A percentile compares a stretch with the other conserved stretches of the same genome.
Conservation (phyloP, 2,797 vertebrate genomes). For the Pantherophis alleghaniensis region DNA sequence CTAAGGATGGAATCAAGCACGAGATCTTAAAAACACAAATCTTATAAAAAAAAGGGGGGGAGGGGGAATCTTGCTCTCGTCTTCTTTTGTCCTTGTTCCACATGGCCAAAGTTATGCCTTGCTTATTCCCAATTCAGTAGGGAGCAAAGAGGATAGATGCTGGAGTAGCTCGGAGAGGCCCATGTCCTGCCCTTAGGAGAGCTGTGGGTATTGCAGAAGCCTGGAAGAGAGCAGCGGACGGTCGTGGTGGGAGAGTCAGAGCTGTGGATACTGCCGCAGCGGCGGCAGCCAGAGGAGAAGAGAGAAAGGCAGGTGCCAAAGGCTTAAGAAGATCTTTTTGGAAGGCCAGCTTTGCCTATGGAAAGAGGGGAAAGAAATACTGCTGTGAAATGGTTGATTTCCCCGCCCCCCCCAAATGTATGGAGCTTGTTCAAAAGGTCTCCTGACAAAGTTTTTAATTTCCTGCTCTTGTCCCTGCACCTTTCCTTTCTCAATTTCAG, state of each 20-base stretch:
- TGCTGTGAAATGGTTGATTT: neutral
- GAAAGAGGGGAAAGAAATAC: conserved; percentile 28
- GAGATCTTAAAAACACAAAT: conserved; percentile 46
- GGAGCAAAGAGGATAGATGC: conserved; percentile 90
- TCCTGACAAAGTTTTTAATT: neutral
- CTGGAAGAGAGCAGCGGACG: conserved; percentile 83
- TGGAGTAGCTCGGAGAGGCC: conserved; percentile 84
- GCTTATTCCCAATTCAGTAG: conserved; percentile 71
- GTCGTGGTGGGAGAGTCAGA: conserved; percentile 80
- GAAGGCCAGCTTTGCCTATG: conserved; percentile 85
- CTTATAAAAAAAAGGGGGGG: conserved; percentile 23
- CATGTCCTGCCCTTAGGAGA: conserved; percentile 86
- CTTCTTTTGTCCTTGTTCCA: conserved; percentile 40
- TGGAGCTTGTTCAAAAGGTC: neutral
- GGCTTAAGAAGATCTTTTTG: conserved; percentile 89
- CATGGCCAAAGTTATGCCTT: conserved; percentile 51
- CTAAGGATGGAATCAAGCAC: conserved; percentile 4
- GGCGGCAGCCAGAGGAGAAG: conserved; percentile 79
- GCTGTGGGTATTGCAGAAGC: conserved; percentile 78
- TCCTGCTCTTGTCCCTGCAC: neutral
- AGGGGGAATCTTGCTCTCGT: conserved; percentile 28
- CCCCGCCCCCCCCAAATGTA: neutral
- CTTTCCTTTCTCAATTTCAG: neutral
- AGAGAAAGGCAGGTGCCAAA: conserved; percentile 84
- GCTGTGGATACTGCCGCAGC: conserved; percentile 75